phyloP scores from a whole-genome alignment of 2,888 invertebrate species.

The Eristalinus sepulchralis region DNA sequence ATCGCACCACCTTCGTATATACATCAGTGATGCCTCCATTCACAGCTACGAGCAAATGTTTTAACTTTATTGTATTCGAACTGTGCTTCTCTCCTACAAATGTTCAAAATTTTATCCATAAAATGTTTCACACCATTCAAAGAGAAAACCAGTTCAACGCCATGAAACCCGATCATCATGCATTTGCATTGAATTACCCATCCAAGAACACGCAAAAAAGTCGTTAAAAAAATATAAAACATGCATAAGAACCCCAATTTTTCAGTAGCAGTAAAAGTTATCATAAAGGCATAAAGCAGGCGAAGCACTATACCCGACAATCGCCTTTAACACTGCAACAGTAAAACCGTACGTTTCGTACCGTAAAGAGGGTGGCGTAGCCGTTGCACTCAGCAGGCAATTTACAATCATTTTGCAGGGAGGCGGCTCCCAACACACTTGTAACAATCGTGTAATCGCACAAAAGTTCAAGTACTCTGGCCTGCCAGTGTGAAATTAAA shows the following conservation, averaged over 20 bases:
- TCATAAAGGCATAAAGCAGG: conserved; percentile 43
- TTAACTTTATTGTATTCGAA: not conserved
- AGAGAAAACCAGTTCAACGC: conserved; percentile 2
- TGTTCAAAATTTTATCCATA: conserved; percentile 13
- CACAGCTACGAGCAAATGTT: not conserved
- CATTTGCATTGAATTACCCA: conserved; percentile 37
- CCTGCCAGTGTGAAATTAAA: conserved; percentile 45
- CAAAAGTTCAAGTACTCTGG: conserved; percentile 47
- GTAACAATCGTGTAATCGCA: conserved; percentile 61
- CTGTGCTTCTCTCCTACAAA: not conserved
- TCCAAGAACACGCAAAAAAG: conserved; percentile 36
- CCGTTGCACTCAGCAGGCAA: conserved; percentile 27
- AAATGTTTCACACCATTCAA: conserved; percentile 16
- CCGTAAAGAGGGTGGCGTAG: conserved; percentile 28
- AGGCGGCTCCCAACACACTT: not conserved
- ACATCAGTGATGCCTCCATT: not conserved
- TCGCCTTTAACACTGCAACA: conserved; percentile 6
- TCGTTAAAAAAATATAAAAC: conserved; percentile 40
- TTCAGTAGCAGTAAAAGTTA: conserved; percentile 38
- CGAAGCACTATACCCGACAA: conserved; percentile 1
- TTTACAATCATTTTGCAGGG: conserved; percentile 9
- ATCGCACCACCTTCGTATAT: not conserved
- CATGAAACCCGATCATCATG: conserved; percentile 16
- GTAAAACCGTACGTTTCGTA: conserved; percentile 15
- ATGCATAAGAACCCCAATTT: conserved; percentile 16